Percentiles rank a stretch among this genome's conserved stretches.
Conservation (phyloP, 2,113 vertebrate genomes). For the Rhabdornis inornatus region DNA sequence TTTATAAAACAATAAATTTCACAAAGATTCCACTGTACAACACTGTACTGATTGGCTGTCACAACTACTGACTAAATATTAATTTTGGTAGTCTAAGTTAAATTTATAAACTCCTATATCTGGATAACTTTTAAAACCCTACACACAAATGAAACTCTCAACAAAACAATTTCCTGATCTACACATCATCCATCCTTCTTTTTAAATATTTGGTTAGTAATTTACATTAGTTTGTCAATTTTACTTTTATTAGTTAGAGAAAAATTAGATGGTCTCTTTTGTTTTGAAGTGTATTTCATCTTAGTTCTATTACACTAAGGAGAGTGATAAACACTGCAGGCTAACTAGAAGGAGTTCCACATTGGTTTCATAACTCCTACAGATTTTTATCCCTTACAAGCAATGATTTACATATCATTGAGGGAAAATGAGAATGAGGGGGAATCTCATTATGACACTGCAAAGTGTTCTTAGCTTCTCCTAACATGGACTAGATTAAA, state of each 20-base stretch:
- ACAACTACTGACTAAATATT: not conserved
- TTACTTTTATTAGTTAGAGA: not conserved
- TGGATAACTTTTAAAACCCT: not conserved
- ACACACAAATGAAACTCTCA: not conserved
- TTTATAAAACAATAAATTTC: not conserved
- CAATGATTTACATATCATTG: constrained; percentile 34
- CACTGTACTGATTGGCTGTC: not conserved
- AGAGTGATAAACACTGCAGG: not conserved
- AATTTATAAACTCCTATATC: not conserved
- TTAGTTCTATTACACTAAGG: not conserved
- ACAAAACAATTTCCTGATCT: not conserved
- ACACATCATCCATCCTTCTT: not conserved
- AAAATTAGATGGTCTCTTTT: not conserved
- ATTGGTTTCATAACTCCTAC: constrained; percentile 23
- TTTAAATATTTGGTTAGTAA: not conserved
- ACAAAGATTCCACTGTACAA: not conserved
- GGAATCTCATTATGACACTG: constrained; percentile 26
- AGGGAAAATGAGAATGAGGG: constrained; percentile 39
- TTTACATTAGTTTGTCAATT: not conserved
- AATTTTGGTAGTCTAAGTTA: not conserved
- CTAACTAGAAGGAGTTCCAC: not conserved
- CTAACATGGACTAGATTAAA: not conserved
- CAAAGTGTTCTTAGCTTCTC: not conserved
- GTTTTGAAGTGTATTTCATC: not conserved
- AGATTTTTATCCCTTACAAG: constrained; percentile 29